phyloP scores from a whole-genome alignment of 2,888 invertebrate genomes.

The Sympetrum striolatum region DNA sequence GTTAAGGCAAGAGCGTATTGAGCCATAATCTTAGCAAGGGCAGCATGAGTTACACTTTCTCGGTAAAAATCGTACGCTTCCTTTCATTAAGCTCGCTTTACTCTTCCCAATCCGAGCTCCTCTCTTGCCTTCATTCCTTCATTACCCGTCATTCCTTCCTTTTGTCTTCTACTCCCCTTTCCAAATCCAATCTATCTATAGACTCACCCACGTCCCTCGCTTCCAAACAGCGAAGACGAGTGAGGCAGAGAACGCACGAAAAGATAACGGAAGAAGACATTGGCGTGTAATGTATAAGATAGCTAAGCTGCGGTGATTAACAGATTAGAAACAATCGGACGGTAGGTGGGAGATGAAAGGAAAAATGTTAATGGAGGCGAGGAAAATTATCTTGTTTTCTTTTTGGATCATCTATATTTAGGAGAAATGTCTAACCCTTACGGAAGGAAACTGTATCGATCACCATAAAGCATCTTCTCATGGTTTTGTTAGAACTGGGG shows the following conservation, averaged over 20 bases:
- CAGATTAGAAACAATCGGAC: neutral
- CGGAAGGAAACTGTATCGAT: no score
- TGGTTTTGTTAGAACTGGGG: no score
- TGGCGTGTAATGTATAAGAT: neutral
- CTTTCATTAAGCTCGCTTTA: neutral
- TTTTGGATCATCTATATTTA: no score
- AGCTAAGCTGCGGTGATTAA: neutral
- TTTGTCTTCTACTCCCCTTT: neutral
- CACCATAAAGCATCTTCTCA: no score
- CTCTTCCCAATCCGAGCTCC: neutral
- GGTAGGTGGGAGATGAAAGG: no score
- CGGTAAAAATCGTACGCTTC: neutral
- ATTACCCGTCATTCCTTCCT: neutral
- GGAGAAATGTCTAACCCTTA: no score
- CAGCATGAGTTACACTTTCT: neutral
- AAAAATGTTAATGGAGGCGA: no score
- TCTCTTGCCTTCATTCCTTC: neutral
- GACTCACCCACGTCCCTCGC: slow-evolving; percentile 40
- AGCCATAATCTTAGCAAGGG: neutral
- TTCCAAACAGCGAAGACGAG: slow-evolving; percentile 9
- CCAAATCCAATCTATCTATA: slow-evolving; percentile 7
- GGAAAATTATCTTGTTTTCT: no score
- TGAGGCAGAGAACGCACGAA: neutral
- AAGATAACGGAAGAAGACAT: neutral
- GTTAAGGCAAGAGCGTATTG: neutral